Percentiles rank a stretch among this genome's conserved stretches.
phyloP scores from a whole-genome alignment of 2,113 vertebrate genomes.

The Lipophrys pholis region DNA sequence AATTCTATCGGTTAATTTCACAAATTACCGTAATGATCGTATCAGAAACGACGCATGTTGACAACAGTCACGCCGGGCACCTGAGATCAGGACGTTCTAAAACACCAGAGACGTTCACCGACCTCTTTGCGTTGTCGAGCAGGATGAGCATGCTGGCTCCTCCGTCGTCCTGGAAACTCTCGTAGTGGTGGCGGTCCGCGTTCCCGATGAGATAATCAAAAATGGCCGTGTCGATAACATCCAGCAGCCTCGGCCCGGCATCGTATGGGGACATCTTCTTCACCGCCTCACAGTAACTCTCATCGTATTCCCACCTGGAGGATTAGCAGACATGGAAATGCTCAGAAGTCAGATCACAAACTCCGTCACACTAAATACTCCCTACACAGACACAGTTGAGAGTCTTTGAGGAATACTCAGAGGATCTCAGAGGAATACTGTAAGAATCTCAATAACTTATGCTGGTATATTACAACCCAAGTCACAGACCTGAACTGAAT shows the following conservation, averaged over 20 bases:
- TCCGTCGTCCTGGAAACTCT: slow-evolving; percentile 98
- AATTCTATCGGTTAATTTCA: no score
- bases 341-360: background rate
- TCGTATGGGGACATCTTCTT: slow-evolving; percentile 98
- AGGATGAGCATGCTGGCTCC: slow-evolving; percentile 99
- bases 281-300: slow-evolving; percentile 97
- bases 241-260: slow-evolving; percentile 92
- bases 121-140: slow-evolving; percentile 98
- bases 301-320: slow-evolving; percentile 96
- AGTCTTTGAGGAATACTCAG: no score
- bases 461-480: no score
- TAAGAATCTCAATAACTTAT: no score
- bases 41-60: no score
- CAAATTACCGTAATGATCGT: no score
- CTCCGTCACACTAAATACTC: background rate
- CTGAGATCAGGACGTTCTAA: no score
- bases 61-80: no score
- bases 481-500: no score
- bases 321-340: background rate
- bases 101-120: background rate
- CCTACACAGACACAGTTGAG: no score
- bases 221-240: slow-evolving; percentile 95
- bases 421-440: no score
- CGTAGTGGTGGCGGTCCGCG: slow-evolving; percentile 97
- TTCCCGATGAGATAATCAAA: slow-evolving; percentile 98